Base-by-base conservation (phyloP, 2,113 vertebrate genomes). In the Globicephala melas region DNA sequence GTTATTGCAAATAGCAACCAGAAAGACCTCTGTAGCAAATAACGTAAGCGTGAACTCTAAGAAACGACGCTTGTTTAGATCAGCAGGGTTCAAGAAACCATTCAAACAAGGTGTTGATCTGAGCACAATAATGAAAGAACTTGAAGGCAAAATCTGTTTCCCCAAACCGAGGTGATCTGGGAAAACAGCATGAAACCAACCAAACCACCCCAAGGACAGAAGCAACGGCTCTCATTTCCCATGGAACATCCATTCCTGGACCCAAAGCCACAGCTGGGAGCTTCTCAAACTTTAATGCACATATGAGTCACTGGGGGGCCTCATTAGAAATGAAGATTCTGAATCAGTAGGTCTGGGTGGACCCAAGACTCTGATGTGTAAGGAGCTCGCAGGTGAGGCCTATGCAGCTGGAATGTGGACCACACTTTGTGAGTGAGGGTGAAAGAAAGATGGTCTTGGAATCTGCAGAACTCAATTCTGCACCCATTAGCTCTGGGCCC, bases 61-160 rank as follows among this genome's bases (percentile, higher is more conserved):
- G 73, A 67, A 93, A 94, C 2, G 44, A 55, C 20, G 17, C 50
- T 84, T 74, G 26, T 93, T 84, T 68, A 91, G n/a, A 73, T 77
- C 71, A 86, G 67, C 31, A 85, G 81, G 67, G 33, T 74, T 91
- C 83, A 89, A 92, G 91, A 94, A 82, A 67, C 33, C 86, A 94
- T 90, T 90, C 82, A 91, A 58, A 84, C 50, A 17, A 65, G 62
- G 18, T 20, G 31, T 60, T 17, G 38, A 73, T 74, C 31, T 68
- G n/a, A 96, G 68, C n/a, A 92, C 25, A 68, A 83, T 15, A 53
- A 73, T 18, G n/a, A 83, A 80, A 76, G 41, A 97, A 62, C 81
- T 38, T 79, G 41, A 89, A 74, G 26, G 68, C 14, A 31, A 81
- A 92, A 62, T 95, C 68, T 76, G 5, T 83, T 88, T 11, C 84